Base-by-base conservation (phyloP, 1,140 invertebrate genomes). In the Copidosoma floridanum region DNA sequence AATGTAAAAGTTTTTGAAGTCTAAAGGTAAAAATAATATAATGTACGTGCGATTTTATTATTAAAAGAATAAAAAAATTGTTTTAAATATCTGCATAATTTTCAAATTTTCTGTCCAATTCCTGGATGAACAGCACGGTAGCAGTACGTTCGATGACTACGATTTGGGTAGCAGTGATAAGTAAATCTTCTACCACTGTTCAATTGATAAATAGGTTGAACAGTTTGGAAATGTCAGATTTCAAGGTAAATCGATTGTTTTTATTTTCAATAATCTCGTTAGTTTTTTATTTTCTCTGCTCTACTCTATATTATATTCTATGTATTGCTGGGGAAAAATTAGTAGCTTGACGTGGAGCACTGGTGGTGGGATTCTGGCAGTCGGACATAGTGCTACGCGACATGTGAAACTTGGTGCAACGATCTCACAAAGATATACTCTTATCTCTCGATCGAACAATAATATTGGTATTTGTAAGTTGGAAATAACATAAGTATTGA, bases 381-480 rank as follows among this genome's bases (percentile, higher is more conserved):
- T 80, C 43, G 70, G 68, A 3, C 68, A 77, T 41, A 72, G 74
- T 23, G 51, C 65, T n/a, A 65, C 55, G 20, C 66, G 71, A 40
- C 79, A 81, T 47, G n/a, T n/a, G 72, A 76, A 52, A 70, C 69
- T 6, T 81, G 78, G 78, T 81, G 80, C 27, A 70, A 78, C 51
- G 78, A 81, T 57, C 20, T 73, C 16, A 74, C 76, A 12, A 69
- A 72, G 63, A 71, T 81, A 20, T 68, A 77, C 51, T 68, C 81
- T 35, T 81, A n/a, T n/a, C n/a, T n/a, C n/a, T n/a, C n/a, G n/a
- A n/a, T n/a, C n/a, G n/a, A n/a, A n/a, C n/a, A n/a, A n/a, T n/a
- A n/a, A n/a, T n/a, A n/a, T n/a, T n/a, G n/a, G n/a, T n/a, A n/a
- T n/a, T n/a, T n/a, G n/a, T n/a, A n/a, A n/a, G n/a, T n/a, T n/a